Base-by-base conservation (phyloP, 23 tunicate genomes). In the Diplosoma virens region DNA sequence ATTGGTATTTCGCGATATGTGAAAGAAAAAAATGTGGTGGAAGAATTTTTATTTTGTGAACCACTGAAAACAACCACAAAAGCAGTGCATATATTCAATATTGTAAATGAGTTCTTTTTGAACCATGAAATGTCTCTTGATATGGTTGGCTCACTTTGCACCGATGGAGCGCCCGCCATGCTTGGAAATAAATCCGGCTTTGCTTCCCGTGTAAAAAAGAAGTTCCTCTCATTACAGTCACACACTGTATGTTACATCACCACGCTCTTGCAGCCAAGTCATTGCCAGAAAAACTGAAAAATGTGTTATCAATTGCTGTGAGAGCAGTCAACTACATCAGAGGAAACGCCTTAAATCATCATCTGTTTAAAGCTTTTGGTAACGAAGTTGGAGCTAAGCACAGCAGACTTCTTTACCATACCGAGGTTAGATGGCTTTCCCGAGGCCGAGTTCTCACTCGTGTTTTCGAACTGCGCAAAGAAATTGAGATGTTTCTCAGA, bases 381-480 rank as follows among this genome's bases (percentile, higher is more conserved):
- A 63, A 63, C 70, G 70, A 63, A n/a, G 16, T 63, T 68, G 25
- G 75, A 35, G 75, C 54, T 68, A 35, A 68, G 32, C 53, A 68
- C 53, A 68, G 32, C 54, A 55, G 35, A 35, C 75, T 68, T 68
- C 75, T 68, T 68, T 68, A 68, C 54, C 75, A 68, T 27, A 68
- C 75, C 75, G 75, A 68, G 55, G 75, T 36, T 5, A 34, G 36
- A 27, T 36, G 54, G 54, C 75, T 68, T 68, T 68, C 75, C 24
- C 75, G 55, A 21, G 75, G 55, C 75, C 55, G 75, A 68, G 75
- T 68, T 25, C 75, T 68, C 23, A 68, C 75, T 35, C 55, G 75
- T 68, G 75, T 36, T 68, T 68, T 68, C 75, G 55, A 68, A 68
- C 75, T 68, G 75, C 75, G 32, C 75, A 68, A 68, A 68, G 55